Conservation (phyloP, 1,140 invertebrate genomes). For the Euura lappo region DNA sequence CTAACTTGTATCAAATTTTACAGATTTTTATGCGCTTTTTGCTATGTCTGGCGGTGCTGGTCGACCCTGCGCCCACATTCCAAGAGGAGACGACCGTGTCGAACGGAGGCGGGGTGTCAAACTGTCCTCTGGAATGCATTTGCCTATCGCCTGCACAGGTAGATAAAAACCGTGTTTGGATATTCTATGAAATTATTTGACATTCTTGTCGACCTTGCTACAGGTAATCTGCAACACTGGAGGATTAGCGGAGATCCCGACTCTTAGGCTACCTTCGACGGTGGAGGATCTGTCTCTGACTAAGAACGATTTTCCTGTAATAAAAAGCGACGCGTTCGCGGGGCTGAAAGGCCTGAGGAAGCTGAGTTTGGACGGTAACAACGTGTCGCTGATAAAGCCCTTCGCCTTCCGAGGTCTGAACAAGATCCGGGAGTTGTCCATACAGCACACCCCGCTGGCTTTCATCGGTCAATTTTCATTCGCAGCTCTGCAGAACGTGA, state of each 20-base stretch:
- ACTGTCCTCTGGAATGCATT: constrained; percentile 77
- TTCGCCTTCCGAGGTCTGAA: constrained; percentile 83
- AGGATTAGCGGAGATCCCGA: constrained; percentile 76
- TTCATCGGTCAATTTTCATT: constrained; percentile 81
- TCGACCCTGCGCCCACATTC: constrained; percentile 30
- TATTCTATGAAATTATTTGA: not conserved
- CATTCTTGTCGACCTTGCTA: constrained; percentile 33
- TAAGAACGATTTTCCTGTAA: constrained; percentile 78
- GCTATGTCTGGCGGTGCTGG: constrained; percentile 47
- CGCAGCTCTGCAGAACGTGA: constrained; percentile 81
- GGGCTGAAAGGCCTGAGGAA: constrained; percentile 74
- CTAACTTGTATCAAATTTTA: constrained; percentile 13
- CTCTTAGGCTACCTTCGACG: constrained; percentile 70
- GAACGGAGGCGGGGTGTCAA: constrained; percentile 22
- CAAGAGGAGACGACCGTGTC: constrained; percentile 38
- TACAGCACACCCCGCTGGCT: constrained; percentile 79
- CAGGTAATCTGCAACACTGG: constrained; percentile 88
- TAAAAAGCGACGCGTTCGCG: constrained; percentile 80
- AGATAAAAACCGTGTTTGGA: constrained; percentile 34
- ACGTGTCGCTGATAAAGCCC: constrained; percentile 78
- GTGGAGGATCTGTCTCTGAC: constrained; percentile 83
- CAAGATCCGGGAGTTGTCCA: constrained; percentile 76
- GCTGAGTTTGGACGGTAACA: constrained; percentile 79
- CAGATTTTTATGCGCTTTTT: constrained; percentile 50
- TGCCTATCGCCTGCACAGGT: constrained; percentile 84